Base-by-base conservation (phyloP, 2,797 vertebrate species). In the Onychomys torridus region DNA sequence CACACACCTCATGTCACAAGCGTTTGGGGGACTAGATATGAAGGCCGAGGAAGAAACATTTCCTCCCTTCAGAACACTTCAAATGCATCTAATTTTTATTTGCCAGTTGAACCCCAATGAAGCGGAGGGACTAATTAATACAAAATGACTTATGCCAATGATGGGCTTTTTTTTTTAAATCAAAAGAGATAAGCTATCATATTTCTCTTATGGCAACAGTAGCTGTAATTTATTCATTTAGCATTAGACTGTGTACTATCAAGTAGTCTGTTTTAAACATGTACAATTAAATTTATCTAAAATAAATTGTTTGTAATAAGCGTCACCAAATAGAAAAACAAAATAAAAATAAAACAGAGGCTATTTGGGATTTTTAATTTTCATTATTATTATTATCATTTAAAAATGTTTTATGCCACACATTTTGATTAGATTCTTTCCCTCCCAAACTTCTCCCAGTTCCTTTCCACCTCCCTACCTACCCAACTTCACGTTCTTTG, bases 141-240 rank as follows among this genome's bases (percentile, higher is more conserved):
- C 29, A 55, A 59, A 82, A 91, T 4, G 14, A 73, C 14, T 91
- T 96, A 90, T 82, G 88, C 79, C 93, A 92, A 82, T n/a, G 61
- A 92, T 49, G 81, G 96, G 34, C 63, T 95, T 83, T 84, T 95
- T n/a, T n/a, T n/a, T n/a, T n/a, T n/a, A n/a, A n/a, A 4, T 87
- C 90, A 93, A 89, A 96, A 97, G 5, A 76, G 2, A 49, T 63
- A 59, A 61, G n/a, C 10, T 32, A 5, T 19, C 14, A 37, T 61
- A 61, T 75, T 46, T 92, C 40, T 71, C 67, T 83, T n/a, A 17
- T 75, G 23, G 34, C 12, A 84, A 84, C 37, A 84, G 14, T 49
- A 73, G 23, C 10, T 75, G 82, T 61, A 84, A 27, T 75, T 14
- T 75, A n/a, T 34, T 75, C 3, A 75, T 75, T 82, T 59, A 61